These are phyloP conservation scores for Pseudorhombus dupliciocellatus DNA, from an alignment of 2,113 vertebrate genomes.

Conservation along the genomic window DNA sequence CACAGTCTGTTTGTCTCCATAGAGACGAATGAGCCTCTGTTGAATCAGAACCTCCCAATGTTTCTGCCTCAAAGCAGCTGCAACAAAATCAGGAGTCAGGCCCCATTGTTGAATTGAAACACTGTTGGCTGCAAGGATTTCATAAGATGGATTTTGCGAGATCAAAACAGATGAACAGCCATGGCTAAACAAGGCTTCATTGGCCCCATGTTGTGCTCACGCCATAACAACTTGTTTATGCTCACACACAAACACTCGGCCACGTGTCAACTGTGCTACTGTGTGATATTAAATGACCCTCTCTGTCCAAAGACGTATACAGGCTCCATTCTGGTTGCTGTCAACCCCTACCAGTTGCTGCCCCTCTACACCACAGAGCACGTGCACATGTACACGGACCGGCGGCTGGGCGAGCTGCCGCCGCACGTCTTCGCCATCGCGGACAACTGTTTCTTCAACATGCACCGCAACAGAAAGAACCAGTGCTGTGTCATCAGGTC, in stretches of 20 bases:
- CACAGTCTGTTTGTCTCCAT: conserved; percentile 68
- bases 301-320: conserved; percentile 88
- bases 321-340: conserved; percentile 95
- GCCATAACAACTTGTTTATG: conserved; percentile 20
- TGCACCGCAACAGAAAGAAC: conserved; percentile 87
- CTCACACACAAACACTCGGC: conserved; percentile 2
- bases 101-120: conserved; percentile 32
- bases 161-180: no score
- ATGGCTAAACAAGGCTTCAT: conserved; percentile 5
- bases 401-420: conserved; percentile 88
- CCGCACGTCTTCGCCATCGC: conserved; percentile 95
- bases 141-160: background rate
- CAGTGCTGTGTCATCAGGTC: conserved; percentile 98
- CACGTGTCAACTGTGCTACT: conserved; percentile 10
- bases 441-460: conserved; percentile 95
- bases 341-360: conserved; percentile 95
- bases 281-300: conserved; percentile 26
- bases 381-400: conserved; percentile 87
- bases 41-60: conserved; percentile 38
- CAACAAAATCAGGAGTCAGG: conserved; percentile 35
- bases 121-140: background rate
- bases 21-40: conserved; percentile 63
- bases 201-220: background rate
- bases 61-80: conserved; percentile 25
- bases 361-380: conserved; percentile 92